These are phyloP conservation scores for Coenonympha arcania DNA, from an alignment of 2,888 invertebrate genomes.

Conservation along the genomic window DNA sequence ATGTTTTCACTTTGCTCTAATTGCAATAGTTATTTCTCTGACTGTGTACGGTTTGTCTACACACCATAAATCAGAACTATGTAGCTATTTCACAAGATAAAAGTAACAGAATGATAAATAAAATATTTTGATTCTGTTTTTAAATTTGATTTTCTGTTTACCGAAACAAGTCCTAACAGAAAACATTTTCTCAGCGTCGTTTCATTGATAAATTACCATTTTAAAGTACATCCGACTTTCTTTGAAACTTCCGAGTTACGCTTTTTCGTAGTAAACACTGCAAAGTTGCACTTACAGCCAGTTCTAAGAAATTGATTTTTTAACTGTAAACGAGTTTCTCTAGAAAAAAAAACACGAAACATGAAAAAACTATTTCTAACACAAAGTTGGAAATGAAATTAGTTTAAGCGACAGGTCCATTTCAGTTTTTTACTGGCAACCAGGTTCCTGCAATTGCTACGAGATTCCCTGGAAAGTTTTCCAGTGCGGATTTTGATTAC, in stretches of 20 bases:
- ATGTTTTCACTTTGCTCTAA: neutral
- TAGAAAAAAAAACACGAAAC: constrained; percentile 53
- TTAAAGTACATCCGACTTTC: constrained; percentile 50
- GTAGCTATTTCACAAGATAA: too few species aligned
- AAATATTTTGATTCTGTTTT: too few species aligned
- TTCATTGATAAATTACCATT: constrained; percentile 58
- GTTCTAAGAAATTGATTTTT: constrained; percentile 69
- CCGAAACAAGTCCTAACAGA: constrained; percentile 12
- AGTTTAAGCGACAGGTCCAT: constrained; percentile 73
- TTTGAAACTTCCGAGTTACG: constrained; percentile 44
- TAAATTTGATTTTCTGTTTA: neutral
- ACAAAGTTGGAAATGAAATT: constrained; percentile 69
- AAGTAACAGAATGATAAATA: too few species aligned
- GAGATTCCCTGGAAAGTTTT: constrained; percentile 64
- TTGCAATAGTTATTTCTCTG: neutral
- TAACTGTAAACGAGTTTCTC: constrained; percentile 61
- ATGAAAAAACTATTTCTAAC: constrained; percentile 67
- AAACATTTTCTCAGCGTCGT: constrained; percentile 35
- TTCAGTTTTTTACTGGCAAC: constrained; percentile 65
- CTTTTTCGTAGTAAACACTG: constrained; percentile 52
- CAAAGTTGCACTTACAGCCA: constrained; percentile 57
- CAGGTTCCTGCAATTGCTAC: constrained; percentile 62
- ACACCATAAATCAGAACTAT: too few species aligned
- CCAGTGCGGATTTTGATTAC: constrained; percentile 72
- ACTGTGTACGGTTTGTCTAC: too few species aligned